Evolutionary conservation across 2,113 vertebrate species (phyloP).

Genomic region (Cavia aperea): DNA sequence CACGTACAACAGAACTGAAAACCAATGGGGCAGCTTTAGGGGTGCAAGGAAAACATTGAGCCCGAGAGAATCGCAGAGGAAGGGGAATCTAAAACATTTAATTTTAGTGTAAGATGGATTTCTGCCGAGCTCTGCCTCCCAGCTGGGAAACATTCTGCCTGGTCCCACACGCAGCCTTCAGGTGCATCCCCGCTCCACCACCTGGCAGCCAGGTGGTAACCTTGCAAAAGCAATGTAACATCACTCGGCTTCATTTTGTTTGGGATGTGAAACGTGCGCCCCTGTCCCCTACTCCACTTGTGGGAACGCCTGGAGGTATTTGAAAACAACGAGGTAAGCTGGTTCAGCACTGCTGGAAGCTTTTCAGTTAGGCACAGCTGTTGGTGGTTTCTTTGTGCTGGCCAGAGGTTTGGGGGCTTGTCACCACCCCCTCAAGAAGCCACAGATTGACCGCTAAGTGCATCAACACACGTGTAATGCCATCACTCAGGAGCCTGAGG

Average conservation of each 20-base stretch:
- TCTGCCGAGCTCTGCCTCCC: neutral
- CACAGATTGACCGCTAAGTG: neutral
- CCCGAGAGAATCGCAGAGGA: neutral
- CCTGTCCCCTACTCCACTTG: neutral
- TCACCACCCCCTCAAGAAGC: neutral
- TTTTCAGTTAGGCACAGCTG: neutral
- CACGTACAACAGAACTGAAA: slow-evolving; percentile 91
- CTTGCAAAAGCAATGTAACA: neutral
- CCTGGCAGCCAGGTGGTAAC: neutral
- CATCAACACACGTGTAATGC: neutral
- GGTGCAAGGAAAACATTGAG: accelerated
- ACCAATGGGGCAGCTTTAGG: neutral
- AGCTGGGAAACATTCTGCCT: neutral
- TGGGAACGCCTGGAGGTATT: neutral
- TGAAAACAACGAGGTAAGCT: neutral
- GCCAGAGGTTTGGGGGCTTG: neutral
- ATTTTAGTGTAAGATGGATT: no score
- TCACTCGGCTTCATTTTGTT: neutral
- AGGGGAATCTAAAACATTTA: neutral
- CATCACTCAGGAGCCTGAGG: neutral
- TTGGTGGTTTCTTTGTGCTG: neutral
- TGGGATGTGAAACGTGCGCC: neutral
- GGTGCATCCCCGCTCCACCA: neutral
- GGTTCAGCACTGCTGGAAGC: neutral
- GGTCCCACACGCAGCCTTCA: accelerated